Evolutionary conservation across 2,888 invertebrate genomes (phyloP).

Genomic region (Cephus spinipes): DNA sequence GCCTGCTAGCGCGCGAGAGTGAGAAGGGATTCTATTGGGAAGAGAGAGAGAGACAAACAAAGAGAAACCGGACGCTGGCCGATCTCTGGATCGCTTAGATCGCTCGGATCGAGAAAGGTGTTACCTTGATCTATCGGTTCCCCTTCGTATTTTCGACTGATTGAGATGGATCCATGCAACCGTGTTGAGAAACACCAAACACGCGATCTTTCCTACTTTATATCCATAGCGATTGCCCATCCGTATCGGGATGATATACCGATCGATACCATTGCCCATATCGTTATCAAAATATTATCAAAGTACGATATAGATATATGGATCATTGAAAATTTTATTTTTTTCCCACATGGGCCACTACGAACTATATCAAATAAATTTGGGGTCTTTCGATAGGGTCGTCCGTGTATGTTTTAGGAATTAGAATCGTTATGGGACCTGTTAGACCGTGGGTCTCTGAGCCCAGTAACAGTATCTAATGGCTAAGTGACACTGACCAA

Average conservation of each 20-base stretch:
- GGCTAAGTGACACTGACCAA: neutral
- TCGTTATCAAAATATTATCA: neutral
- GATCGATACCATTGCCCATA: neutral
- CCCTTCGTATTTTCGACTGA: conserved; percentile 36
- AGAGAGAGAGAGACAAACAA: conserved; percentile 8
- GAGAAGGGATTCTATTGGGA: neutral
- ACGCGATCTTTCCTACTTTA: neutral
- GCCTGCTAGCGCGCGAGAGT: neutral
- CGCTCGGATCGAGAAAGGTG: conserved; percentile 39
- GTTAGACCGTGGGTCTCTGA: neutral
- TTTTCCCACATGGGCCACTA: neutral
- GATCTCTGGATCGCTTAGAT: neutral
- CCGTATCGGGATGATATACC: neutral
- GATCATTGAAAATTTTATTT: neutral
- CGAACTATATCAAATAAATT: neutral
- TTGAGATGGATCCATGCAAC: conserved; percentile 4
- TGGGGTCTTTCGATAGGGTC: neutral
- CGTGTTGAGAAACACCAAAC: neutral
- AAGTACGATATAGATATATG: neutral
- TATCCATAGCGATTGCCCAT: neutral
- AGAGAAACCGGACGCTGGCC: conserved; percentile 25
- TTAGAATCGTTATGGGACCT: neutral
- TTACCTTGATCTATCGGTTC: conserved; percentile 55
- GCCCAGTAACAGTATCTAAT: neutral
- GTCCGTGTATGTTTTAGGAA: neutral